Conservation (phyloP, 2,888 invertebrate genomes). For the Nebria brevicollis region DNA sequence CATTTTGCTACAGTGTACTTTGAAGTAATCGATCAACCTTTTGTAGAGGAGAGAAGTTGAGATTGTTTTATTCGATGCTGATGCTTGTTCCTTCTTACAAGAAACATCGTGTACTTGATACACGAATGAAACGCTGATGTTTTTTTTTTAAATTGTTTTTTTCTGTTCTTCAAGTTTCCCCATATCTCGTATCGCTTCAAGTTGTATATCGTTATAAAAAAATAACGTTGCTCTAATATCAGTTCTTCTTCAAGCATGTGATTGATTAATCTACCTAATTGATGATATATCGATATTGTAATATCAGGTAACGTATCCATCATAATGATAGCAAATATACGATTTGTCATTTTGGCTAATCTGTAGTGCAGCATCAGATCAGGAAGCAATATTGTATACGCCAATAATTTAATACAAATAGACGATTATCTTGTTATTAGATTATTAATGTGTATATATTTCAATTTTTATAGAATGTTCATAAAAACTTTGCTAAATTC, state of each 20-base stretch:
- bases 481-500: too few species aligned
- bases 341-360: neutral
- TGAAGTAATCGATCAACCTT: constrained; percentile 40
- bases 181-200: neutral
- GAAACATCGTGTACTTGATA: neutral
- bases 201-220: neutral
- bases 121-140: neutral
- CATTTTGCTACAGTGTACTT: constrained; percentile 32
- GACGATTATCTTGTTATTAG: neutral
- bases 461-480: too few species aligned
- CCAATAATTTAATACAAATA: neutral
- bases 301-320: neutral
- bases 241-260: neutral
- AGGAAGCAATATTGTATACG: neutral
- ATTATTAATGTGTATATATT: too few species aligned
- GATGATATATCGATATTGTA: neutral
- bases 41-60: constrained; percentile 30
- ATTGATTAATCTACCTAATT: neutral
- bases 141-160: neutral
- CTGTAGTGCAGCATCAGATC: neutral
- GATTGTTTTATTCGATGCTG: constrained; percentile 40
- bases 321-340: neutral
- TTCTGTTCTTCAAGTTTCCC: neutral
- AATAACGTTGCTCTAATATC: neutral
- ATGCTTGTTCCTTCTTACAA: constrained; percentile 7